Evolutionary conservation across 2,113 vertebrate genomes (phyloP), one percentile per base, ranked within the genome.

Genomic region (Axis porcinus): DNA sequence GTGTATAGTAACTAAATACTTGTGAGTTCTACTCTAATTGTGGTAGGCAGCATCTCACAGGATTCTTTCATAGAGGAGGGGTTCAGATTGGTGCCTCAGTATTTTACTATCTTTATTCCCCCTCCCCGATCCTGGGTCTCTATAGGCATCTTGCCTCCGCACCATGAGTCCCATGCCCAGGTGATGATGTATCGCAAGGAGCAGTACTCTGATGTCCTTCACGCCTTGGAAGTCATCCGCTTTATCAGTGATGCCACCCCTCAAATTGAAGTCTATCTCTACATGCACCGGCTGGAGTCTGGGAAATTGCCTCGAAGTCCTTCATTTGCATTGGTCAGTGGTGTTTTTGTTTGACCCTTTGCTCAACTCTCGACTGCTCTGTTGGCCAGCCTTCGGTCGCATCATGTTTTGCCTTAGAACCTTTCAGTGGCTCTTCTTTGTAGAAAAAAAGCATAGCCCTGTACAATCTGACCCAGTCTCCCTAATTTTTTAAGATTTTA

Each of bases 111-210:
- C 6, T 45, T 23, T 55, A n/a, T 28, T 50, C 78, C 25, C 16
- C 6, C 3, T 82, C 27, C 16, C 5, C 3, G 3, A 1, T 23
- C 2, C 55, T 19, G 6, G 78, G 40, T 55, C 9, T 83, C 47
- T 9, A 17, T 95, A 99, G 99, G 99, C 54, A 99, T 99, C 97
- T 98, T 99, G 82, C 99, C 99, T 64, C 99, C 99, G 19, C 99
- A 99, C 98, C 99, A 99, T 2, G 99, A 99, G 86, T 99, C 99
- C 89, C 99, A 99, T 2, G 5, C 98, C n/a, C 98, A 99, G 98
- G 99, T 99, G 96, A 99, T 99, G 98, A 98, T 96, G 52, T 99
- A 99, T 97, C 99, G 99, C 62, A 99, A 98, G 97, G 99, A 99
- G 90, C 99, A 99, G 98, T 99, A 99, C 97, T 97, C 98, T 70